Conservation (phyloP, 2,113 vertebrate genomes). For the Willisornis vidua region DNA sequence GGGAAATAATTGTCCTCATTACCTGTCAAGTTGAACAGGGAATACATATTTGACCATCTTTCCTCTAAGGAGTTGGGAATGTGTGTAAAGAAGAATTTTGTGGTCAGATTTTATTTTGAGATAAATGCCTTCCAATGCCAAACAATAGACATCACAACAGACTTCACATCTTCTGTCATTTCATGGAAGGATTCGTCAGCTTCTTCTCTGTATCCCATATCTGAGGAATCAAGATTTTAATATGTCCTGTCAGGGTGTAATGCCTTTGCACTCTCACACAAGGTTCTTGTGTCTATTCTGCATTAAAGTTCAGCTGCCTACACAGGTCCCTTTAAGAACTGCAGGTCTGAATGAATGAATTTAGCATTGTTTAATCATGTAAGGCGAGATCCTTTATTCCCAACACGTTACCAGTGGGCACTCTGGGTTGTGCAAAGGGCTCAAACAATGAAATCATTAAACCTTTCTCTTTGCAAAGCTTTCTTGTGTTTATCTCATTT, state of each 20-base stretch:
- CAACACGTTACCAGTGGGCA: neutral
- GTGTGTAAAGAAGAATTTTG: neutral
- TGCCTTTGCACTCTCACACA: neutral
- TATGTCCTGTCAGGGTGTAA: neutral
- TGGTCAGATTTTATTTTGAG: neutral
- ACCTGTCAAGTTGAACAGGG: neutral
- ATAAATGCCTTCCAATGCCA: neutral
- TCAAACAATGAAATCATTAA: slow-evolving; percentile 28
- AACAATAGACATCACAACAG: neutral
- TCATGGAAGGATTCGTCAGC: neutral
- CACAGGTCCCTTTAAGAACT: neutral
- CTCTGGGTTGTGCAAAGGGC: neutral
- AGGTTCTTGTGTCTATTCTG: neutral
- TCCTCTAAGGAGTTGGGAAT: neutral
- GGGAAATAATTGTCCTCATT: slow-evolving; percentile 36
- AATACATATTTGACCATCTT: neutral
- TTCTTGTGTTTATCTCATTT: neutral
- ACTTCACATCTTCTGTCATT: neutral
- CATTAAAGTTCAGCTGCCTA: neutral
- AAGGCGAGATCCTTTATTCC: neutral
- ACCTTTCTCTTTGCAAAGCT: neutral
- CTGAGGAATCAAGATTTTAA: neutral
- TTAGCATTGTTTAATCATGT: neutral
- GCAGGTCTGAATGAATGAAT: neutral
- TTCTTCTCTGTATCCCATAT: neutral